Base-by-base conservation (phyloP, 1,140 invertebrate genomes). In the Sesamia nonagrioides region DNA sequence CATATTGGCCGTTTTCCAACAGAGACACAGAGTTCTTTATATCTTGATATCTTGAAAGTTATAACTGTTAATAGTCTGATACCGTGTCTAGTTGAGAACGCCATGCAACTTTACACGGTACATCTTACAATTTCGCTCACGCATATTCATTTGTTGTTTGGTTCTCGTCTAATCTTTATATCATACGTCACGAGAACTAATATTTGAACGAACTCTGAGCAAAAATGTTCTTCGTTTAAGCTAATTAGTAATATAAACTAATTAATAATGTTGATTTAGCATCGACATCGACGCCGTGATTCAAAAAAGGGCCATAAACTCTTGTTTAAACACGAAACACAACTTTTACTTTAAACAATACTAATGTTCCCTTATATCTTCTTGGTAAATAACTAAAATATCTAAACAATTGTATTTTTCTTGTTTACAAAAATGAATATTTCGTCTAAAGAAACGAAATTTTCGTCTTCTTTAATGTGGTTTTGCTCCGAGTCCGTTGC, bases 121-220 rank as follows among this genome's bases (percentile, higher is more conserved):
- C 78, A 79, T 42, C 54, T 33, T 80, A 69, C 79, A 77, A 83
- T 82, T 80, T 35, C 77, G 85, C 88, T 89, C 87, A 88, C 91
- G 91, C 91, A 94, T 92, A 89, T 91, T 92, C 91, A 92, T 92
- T 92, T 91, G 91, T 87, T 92, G 90, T 89, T 85, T 87, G 83
- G 82, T 86, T 88, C 84, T 90, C 82, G 84, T 86, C 84, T 88
- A 89, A 91, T 87, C 83, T 90, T 79, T 90, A 88, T 87, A 86
- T 89, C 87, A 88, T 90, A 87, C 84, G 82, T 81, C 79, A 86
- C 83, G 83, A 89, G 84, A 86, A 86, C 81, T 79, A 76, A 84
- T 82, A 80, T 79, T 83, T 78, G 76, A 78, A 88, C 81, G 86
- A 86, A 88, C 83, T 79, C 86, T 89, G 88, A 89, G 87, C 90